Percentiles rank a stretch among this genome's conserved stretches.
phyloP scores from a whole-genome alignment of 2,113 vertebrate genomes.

The Notiomystis cincta region DNA sequence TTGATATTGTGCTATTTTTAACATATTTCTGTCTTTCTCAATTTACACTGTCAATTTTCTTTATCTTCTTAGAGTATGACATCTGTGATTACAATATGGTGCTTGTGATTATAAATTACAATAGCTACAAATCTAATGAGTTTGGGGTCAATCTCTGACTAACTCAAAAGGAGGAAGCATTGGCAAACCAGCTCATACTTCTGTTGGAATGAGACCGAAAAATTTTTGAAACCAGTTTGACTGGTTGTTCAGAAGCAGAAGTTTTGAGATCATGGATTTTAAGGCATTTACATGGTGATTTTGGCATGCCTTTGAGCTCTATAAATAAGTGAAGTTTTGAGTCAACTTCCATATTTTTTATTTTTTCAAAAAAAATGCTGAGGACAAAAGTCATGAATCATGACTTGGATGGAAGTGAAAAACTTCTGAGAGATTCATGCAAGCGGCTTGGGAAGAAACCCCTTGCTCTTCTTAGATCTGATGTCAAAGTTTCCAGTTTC shows the following conservation, averaged over 20 bases:
- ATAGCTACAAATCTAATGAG: not conserved
- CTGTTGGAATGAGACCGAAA: not conserved
- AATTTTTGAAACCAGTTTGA: not conserved
- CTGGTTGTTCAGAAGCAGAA: not conserved
- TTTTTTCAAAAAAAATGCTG: not conserved
- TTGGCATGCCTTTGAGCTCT: not conserved
- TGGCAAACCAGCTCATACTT: not conserved
- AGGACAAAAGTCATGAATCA: not conserved
- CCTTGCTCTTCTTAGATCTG: not conserved
- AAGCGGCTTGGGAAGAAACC: not conserved
- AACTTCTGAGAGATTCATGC: not conserved
- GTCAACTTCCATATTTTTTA: not conserved
- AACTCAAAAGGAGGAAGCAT: not conserved
- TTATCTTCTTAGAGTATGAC: not conserved
- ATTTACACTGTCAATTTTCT: not conserved
- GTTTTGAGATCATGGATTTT: not conserved
- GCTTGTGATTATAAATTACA: not conserved
- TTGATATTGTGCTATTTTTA: not conserved
- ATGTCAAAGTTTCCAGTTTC: not conserved
- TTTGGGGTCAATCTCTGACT: not conserved
- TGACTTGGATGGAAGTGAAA: not conserved
- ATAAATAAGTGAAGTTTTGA: not conserved
- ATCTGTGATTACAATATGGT: not conserved
- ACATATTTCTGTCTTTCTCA: not conserved
- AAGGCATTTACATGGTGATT: not conserved